Evolutionary conservation across 2,113 vertebrate species (phyloP).

Genomic region (Serinus canaria): DNA sequence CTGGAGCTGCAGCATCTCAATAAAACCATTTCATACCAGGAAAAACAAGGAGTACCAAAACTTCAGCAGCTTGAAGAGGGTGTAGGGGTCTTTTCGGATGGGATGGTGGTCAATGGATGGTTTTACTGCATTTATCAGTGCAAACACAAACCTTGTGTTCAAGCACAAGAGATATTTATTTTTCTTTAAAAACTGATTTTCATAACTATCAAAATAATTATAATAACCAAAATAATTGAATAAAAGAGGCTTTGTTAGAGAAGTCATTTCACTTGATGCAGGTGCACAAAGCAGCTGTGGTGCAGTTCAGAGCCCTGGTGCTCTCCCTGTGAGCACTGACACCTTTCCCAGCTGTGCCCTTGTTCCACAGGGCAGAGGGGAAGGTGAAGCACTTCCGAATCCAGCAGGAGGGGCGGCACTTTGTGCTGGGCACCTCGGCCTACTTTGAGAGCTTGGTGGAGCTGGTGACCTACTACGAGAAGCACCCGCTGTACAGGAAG

Average conservation of each 20-base stretch:
- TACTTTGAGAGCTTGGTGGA: conserved; percentile 95
- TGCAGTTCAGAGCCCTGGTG: not conserved
- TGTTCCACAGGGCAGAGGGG: conserved; percentile 83
- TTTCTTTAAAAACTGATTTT: not conserved
- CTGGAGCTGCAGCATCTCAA: not conserved
- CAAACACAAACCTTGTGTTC: not conserved
- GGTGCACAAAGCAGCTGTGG: not conserved
- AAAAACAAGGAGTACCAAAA: not conserved
- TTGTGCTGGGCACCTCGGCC: conserved; percentile 88
- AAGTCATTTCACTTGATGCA: accelerated
- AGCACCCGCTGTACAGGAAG: conserved; percentile 91
- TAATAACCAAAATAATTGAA: not conserved
- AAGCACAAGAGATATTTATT: not conserved
- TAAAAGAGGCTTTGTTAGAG: not conserved
- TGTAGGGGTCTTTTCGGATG: not conserved
- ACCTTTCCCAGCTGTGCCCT: not conserved
- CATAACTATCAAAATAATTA: not conserved
- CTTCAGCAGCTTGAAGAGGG: not conserved
- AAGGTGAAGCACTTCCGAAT: conserved; percentile 96
- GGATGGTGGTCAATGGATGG: not conserved
- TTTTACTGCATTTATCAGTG: not conserved
- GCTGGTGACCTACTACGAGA: conserved; percentile 89
- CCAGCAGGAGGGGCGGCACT: conserved; percentile 84
- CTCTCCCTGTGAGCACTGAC: not conserved
- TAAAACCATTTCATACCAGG: not conserved